Evolutionary conservation across 2,113 vertebrate species (phyloP).

Genomic region (Sporophila hypoxantha): DNA sequence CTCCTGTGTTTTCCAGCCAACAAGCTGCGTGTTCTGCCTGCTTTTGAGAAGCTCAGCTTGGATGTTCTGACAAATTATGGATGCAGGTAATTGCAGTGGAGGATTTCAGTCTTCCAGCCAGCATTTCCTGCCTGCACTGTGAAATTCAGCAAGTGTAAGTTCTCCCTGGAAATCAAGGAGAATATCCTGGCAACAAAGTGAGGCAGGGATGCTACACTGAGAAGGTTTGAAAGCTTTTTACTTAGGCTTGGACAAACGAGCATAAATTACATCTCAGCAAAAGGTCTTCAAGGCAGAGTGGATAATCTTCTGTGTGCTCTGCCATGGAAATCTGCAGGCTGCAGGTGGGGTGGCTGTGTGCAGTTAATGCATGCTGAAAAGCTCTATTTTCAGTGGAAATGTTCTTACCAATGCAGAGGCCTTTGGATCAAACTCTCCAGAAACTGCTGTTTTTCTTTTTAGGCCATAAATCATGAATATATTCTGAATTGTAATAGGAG

Average conservation of each 20-base stretch:
- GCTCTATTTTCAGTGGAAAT: background rate
- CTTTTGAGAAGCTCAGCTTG: background rate
- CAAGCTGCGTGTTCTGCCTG: background rate
- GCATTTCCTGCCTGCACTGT: background rate
- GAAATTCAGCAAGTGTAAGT: background rate
- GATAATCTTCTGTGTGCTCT: background rate
- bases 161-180: background rate
- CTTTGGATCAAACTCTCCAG: background rate
- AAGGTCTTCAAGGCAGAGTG: background rate
- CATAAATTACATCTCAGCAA: background rate
- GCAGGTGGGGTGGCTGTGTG: background rate
- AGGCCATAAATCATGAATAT: background rate
- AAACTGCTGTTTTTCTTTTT: background rate
- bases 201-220: background rate
- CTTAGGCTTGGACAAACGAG: background rate
- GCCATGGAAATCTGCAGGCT: background rate
- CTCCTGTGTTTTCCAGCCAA: background rate
- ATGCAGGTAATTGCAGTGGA: background rate
- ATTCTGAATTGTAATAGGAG: background rate
- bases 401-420: background rate
- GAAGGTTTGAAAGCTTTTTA: background rate
- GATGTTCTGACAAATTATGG: background rate
- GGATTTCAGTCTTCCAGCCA: background rate
- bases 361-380: background rate
- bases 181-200: background rate